Percentiles rank a stretch among this genome's conserved stretches.
These are phyloP conservation scores for Phasia obesa DNA, from an alignment of 2,888 invertebrate genomes.

Conservation along the genomic window DNA sequence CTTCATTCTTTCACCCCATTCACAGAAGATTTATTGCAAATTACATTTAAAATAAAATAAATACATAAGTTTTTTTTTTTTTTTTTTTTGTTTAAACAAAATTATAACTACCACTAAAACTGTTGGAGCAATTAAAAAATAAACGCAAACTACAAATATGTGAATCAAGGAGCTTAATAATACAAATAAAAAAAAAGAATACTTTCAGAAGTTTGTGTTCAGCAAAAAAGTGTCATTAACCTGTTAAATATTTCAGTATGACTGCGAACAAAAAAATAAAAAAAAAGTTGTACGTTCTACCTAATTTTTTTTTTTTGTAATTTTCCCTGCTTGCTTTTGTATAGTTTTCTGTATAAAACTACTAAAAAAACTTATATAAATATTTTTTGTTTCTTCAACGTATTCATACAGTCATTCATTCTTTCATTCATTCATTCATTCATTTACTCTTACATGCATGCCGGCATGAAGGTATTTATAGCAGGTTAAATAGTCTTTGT, in stretches of 20 bases:
- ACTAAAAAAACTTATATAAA: conserved; percentile 18
- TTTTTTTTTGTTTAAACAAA: conserved; percentile 18
- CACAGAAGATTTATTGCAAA: conserved; percentile 10
- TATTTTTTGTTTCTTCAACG: neutral
- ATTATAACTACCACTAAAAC: conserved; percentile 23
- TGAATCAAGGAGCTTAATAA: too few species aligned
- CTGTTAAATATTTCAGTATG: conserved; percentile 62
- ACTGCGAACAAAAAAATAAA: neutral
- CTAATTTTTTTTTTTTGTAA: conserved; percentile 47
- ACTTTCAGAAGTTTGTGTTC: conserved; percentile 42
- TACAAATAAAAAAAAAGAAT: neutral
- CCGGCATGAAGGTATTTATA: neutral
- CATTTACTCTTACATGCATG: neutral
- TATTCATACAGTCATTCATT: conserved; percentile 36
- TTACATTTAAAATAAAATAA: neutral
- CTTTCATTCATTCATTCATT: conserved; percentile 13
- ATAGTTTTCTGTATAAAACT: conserved; percentile 10
- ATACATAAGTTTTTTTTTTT: too few species aligned
- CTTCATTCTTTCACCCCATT: neutral
- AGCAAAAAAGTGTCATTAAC: conserved; percentile 67
- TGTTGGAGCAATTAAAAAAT: conserved; percentile 32
- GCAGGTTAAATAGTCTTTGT: conserved; percentile 41
- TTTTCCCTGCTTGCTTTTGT: conserved; percentile 38
- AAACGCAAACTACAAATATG: conserved; percentile 6
- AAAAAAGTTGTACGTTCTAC: conserved; percentile 48